Base-by-base conservation (phyloP, 2,113 vertebrate genomes). In the Monopterus albus region DNA sequence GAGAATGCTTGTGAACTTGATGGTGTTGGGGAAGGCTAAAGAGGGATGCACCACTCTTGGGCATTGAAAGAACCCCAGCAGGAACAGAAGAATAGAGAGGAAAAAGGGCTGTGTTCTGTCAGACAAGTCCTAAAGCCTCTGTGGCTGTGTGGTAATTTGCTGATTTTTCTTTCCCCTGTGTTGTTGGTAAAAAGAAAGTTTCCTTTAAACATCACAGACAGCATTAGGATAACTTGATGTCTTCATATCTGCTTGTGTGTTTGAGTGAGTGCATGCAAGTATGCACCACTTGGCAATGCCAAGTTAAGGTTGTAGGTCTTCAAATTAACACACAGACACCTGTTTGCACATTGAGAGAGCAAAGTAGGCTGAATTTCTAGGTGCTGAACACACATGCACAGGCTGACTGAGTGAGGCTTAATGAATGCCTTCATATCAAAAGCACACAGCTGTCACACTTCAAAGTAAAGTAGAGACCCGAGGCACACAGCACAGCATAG, bases 341-440 rank as follows among this genome's bases (percentile, higher is more conserved):
- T 14, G 25, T 35, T 43, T 23, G 20, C 39, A 12, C 65, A 63
- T 40, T 38, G 5, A 56, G 35, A 43, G 23, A 70, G 67, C 40
- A 14, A 64, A 12, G 25, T 51, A 52, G 46, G 77, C 57, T 63
- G n/a, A 47, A 70, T 69, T 45, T 74, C 18, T 51, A 23, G n/a
- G 15, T 35, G 9, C 23, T 53, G 51, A 55, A 64, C 25, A 68
- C 42, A 71, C 46, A 40, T 4, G 28, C 4, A 46, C 25, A 58
- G 1, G 33, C 31, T 45, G 14, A 56, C 46, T 31, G 26, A 82
- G 15, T 42, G 52, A 79, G 38, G 7, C 36, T 64, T 71, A 70
- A 64, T 85, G 79, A 80, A 81, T 72, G 78, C 58, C 60, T 69
- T 69, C 61, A 42, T 87, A 83, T 85, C 73, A 82, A 76, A 75